Percentiles rank a stretch among this genome's conserved stretches.
phyloP scores from a whole-genome alignment of 2,113 vertebrate genomes.

The Oreochromis aureus region DNA sequence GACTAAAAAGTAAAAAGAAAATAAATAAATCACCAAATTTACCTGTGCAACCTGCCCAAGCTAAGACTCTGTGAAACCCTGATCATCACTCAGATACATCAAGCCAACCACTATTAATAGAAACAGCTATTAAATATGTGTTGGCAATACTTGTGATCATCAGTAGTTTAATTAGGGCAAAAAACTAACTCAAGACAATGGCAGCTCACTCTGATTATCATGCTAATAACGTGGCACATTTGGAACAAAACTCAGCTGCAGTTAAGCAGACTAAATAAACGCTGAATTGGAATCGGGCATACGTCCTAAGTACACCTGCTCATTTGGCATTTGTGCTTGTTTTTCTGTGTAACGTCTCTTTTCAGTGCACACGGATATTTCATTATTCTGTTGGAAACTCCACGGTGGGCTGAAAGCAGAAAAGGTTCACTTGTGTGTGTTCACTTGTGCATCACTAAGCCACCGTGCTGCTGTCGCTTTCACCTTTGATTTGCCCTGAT shows the following conservation, averaged over 20 bases:
- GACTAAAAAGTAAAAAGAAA: neutral
- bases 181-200: neutral
- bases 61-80: neutral
- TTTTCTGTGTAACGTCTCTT: neutral
- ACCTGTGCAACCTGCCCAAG: neutral
- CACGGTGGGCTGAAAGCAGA: neutral
- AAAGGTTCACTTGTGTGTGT: neutral
- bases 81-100: neutral
- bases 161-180: neutral
- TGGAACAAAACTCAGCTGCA: neutral
- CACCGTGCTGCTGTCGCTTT: neutral
- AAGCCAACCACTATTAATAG: neutral
- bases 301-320: neutral
- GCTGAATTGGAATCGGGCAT: neutral
- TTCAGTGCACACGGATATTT: neutral
- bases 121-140: neutral
- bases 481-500: neutral
- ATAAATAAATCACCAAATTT: neutral
- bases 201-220: accelerated
- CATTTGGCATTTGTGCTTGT: neutral
- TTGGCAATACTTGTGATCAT: neutral
- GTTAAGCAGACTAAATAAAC: neutral
- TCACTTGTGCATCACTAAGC: neutral
- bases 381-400: neutral
- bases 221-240: neutral